Evolutionary conservation across 2,113 vertebrate species (phyloP).

Genomic region (Xiphias gladius): DNA sequence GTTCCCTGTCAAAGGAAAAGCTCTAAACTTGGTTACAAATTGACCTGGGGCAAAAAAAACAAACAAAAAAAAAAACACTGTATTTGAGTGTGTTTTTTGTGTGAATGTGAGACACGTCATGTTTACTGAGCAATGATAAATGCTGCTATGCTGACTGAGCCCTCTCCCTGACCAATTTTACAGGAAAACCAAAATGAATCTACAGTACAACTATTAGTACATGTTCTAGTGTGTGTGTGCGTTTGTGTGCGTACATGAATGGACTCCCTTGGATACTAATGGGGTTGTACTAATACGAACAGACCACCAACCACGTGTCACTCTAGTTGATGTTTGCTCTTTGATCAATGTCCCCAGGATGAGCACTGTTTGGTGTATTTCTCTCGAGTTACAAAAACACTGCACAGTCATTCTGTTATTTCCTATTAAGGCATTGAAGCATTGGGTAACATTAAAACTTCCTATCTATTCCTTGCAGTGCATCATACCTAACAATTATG

Average conservation of each 20-base stretch:
- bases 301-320: slow-evolving; percentile 36
- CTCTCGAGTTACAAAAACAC: not conserved
- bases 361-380: not conserved
- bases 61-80: not conserved
- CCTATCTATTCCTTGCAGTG: not conserved
- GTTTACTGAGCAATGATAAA: slow-evolving; percentile 31
- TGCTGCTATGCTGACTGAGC: not conserved
- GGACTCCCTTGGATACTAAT: slow-evolving; percentile 57
- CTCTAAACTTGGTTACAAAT: slow-evolving; percentile 31
- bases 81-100: not conserved
- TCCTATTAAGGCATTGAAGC: not conserved
- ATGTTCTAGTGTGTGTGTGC: not conserved
- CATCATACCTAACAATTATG: not conserved
- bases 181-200: slow-evolving; percentile 15
- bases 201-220: not conserved
- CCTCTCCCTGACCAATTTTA: not conserved
- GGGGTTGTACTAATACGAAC: slow-evolving; percentile 50
- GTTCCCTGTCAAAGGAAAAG: slow-evolving; percentile 46
- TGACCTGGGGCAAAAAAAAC: not conserved
- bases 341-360: slow-evolving; percentile 28
- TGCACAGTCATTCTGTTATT: not conserved
- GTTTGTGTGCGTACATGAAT: not conserved
- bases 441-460: not conserved
- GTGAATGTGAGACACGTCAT: not conserved
- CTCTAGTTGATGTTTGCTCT: slow-evolving; percentile 51